phyloP scores from a whole-genome alignment of 2,797 vertebrate species.

The Chrysocyon brachyurus region DNA sequence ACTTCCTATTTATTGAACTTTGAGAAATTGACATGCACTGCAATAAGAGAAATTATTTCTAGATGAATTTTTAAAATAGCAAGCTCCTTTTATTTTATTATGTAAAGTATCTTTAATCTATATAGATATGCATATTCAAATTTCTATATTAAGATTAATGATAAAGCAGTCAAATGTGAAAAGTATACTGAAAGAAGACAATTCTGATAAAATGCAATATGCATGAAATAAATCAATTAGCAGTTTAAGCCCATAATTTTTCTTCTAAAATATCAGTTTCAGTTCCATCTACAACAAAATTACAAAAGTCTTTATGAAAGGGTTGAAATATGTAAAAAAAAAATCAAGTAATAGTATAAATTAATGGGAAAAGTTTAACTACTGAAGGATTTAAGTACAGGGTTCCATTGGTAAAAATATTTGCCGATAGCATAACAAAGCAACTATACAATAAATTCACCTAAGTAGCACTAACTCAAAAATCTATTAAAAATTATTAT shows the following conservation, averaged over 20 bases:
- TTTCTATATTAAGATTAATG: slow-evolving; percentile 50
- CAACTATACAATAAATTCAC: slow-evolving; percentile 38
- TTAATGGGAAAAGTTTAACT: slow-evolving; percentile 40
- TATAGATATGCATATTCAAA: slow-evolving; percentile 28
- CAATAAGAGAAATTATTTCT: slow-evolving; percentile 43
- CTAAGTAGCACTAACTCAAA: not conserved
- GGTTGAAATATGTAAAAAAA: slow-evolving; percentile 40
- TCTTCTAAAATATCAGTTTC: slow-evolving; percentile 44
- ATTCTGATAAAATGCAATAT: slow-evolving; percentile 46
- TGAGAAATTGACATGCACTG: slow-evolving; percentile 13
- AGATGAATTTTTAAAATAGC: slow-evolving; percentile 51
- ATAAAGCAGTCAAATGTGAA: slow-evolving; percentile 49
- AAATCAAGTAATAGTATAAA: slow-evolving; percentile 47
- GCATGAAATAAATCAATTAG: slow-evolving; percentile 35
- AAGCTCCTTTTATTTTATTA: slow-evolving; percentile 7
- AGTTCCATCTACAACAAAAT: slow-evolving; percentile 20
- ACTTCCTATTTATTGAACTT: slow-evolving; percentile 31
- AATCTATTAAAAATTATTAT: slow-evolving; percentile 44
- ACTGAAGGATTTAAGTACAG: slow-evolving; percentile 40
- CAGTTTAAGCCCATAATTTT: slow-evolving; percentile 34
- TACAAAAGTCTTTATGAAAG: slow-evolving; percentile 38
- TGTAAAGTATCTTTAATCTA: slow-evolving; percentile 19
- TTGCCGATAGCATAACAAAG: slow-evolving; percentile 49
- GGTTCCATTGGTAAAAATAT: slow-evolving; percentile 17
- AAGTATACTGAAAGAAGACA: not conserved